A percentile compares a stretch with the other conserved stretches of the same genome.
phyloP scores from a whole-genome alignment of 2,113 vertebrate genomes.

The Leucopternis melanops region DNA sequence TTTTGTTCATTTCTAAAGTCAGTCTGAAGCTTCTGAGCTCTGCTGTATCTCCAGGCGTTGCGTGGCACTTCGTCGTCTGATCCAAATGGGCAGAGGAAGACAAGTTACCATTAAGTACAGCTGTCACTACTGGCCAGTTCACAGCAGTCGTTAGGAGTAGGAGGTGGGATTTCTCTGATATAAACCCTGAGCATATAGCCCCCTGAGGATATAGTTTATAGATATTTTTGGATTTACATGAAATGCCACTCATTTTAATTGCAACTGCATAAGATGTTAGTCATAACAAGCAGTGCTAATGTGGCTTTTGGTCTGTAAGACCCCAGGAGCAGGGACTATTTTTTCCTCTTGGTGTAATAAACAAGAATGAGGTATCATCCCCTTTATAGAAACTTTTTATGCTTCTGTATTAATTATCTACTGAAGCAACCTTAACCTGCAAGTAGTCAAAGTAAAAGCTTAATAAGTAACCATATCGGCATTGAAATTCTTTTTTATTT shows the following conservation, averaged over 20 bases:
- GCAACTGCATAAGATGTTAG: not conserved
- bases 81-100: not conserved
- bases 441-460: not conserved
- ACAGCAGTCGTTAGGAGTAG: not conserved
- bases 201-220: not conserved
- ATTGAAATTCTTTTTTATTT: not conserved
- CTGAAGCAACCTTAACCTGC: not conserved
- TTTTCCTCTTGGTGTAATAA: not conserved
- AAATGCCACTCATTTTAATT: not conserved
- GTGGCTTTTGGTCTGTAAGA: not conserved
- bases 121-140: not conserved
- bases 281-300: not conserved
- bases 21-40: not conserved
- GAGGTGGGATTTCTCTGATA: not conserved
- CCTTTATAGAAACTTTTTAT: not conserved
- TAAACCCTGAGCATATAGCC: not conserved
- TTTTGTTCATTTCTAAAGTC: not conserved
- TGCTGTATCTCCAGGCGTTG: not conserved
- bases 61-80: not conserved
- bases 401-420: not conserved
- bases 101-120: not conserved
- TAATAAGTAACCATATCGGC: not conserved
- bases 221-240: not conserved
- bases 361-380: not conserved
- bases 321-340: not conserved